Percentiles rank a stretch among this genome's conserved stretches.
These are phyloP conservation scores for Thymelicus sylvestris DNA, from an alignment of 2,888 invertebrate genomes.

Conservation along the genomic window DNA sequence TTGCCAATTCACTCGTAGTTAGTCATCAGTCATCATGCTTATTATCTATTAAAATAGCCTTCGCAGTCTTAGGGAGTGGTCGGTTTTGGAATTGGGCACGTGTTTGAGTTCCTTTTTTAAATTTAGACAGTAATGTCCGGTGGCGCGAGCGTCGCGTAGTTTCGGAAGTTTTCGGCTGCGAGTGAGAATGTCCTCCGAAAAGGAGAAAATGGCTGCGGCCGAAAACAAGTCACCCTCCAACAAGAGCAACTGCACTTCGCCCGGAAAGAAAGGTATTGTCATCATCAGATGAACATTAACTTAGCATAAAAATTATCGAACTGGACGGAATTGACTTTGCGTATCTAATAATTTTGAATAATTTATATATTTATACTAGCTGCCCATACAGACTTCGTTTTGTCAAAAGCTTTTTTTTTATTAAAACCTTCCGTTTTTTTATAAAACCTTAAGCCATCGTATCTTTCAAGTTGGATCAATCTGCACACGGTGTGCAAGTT, in stretches of 20 bases:
- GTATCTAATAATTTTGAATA: too few relatives aligned
- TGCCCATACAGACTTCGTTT: too few relatives aligned
- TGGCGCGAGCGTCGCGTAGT: slow-evolving; percentile 62
- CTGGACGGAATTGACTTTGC: too few relatives aligned
- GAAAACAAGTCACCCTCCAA: slow-evolving; percentile 77
- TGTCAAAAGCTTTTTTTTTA: too few relatives aligned
- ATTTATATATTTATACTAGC: too few relatives aligned
- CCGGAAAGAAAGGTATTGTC: slow-evolving; percentile 78
- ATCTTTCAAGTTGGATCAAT: too few relatives aligned
- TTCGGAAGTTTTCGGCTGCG: slow-evolving; percentile 56
- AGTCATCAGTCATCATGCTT: slow-evolving; percentile 70
- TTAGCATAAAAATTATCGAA: too few relatives aligned
- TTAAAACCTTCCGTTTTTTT: too few relatives aligned
- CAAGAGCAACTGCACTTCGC: slow-evolving; percentile 79
- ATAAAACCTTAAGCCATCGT: too few relatives aligned
- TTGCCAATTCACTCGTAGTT: slow-evolving; percentile 61
- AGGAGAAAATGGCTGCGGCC: slow-evolving; percentile 79
- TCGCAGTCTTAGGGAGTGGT: slow-evolving; percentile 62
- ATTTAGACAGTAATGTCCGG: slow-evolving; percentile 68
- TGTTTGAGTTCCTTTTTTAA: slow-evolving; percentile 45
- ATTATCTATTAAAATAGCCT: slow-evolving; percentile 65
- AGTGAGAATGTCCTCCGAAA: slow-evolving; percentile 75
- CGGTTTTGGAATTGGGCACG: slow-evolving; percentile 49
- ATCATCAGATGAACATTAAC: not conserved
- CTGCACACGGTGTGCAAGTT: too few relatives aligned